These are phyloP conservation scores for Chionomys nivalis DNA, from an alignment of 2,113 vertebrate species.

Conservation along the genomic window DNA sequence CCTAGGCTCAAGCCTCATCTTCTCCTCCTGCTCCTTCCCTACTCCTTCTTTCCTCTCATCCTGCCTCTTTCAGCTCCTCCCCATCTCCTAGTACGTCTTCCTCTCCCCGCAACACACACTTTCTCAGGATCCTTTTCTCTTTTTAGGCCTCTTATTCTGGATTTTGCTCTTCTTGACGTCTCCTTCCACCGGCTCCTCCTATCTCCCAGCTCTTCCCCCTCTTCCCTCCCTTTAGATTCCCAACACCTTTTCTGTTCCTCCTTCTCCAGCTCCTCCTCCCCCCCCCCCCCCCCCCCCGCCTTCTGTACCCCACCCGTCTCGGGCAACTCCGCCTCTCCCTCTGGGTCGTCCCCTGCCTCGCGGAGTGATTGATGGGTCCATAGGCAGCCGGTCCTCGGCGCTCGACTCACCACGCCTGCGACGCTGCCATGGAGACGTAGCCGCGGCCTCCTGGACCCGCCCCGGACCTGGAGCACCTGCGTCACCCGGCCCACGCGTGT, in stretches of 20 bases:
- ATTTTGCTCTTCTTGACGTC: background rate
- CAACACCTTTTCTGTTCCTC: background rate
- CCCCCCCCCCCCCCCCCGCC: too few species aligned
- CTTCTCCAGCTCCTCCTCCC: background rate
- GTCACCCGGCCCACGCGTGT: background rate
- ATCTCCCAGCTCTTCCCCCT: too few species aligned
- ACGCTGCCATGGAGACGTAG: slow-evolving; percentile 12
- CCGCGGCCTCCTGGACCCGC: too few species aligned
- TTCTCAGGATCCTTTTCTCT: background rate
- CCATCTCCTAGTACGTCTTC: too few species aligned
- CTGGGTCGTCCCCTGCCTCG: background rate
- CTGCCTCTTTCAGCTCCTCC: too few species aligned
- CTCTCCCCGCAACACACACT: background rate
- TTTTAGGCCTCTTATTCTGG: background rate
- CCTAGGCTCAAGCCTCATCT: too few species aligned
- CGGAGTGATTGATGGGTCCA: background rate
- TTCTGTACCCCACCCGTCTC: too few species aligned
- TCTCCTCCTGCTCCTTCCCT: background rate
- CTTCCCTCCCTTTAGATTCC: background rate
- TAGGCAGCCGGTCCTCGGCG: background rate
- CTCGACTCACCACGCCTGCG: background rate
- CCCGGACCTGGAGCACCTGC: background rate
- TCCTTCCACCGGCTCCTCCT: too few species aligned
- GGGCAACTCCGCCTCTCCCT: background rate
- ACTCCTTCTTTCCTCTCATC: too few species aligned